A percentile compares a stretch with the other conserved stretches of the same genome.
These are phyloP conservation scores for Charadrius vociferus DNA, from an alignment of 2,113 vertebrate genomes.

Conservation along the genomic window DNA sequence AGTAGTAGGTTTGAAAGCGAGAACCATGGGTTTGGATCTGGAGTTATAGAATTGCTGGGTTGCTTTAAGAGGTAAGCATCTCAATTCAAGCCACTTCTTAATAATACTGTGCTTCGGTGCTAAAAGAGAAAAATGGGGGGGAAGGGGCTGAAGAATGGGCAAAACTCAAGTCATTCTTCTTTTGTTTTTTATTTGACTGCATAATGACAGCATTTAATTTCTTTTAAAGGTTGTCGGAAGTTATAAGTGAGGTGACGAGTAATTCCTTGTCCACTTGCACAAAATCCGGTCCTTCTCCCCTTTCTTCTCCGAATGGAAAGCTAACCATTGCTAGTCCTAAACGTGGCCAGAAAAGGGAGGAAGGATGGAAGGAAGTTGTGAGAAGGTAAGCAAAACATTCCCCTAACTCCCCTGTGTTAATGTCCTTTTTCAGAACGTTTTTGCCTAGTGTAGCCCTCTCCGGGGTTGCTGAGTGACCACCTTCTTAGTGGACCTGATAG, in stretches of 20 bases:
- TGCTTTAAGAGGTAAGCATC: background rate
- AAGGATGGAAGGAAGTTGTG: conserved; percentile 99
- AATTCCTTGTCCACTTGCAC: conserved; percentile 90
- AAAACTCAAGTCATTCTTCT: background rate
- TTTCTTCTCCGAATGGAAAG: conserved; percentile 93
- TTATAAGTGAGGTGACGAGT: conserved; percentile 80
- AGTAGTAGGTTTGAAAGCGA: background rate
- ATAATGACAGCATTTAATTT: background rate
- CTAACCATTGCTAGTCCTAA: conserved; percentile 97
- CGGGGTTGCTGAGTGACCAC: background rate
- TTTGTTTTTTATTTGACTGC: too few species aligned
- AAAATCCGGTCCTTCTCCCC: conserved; percentile 91
- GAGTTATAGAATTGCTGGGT: background rate
- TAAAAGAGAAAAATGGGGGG: background rate
- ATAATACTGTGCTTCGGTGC: rapidly evolving
- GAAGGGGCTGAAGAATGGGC: background rate
- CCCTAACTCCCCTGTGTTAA: background rate
- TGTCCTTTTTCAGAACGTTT: background rate
- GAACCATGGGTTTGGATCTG: rapidly evolving
- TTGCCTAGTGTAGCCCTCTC: background rate
- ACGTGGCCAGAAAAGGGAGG: conserved; percentile 96
- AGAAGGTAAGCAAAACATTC: conserved; percentile 80
- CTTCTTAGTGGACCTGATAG: too few species aligned
- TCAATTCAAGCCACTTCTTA: background rate
- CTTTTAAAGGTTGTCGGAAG: conserved; percentile 83